phyloP scores from a whole-genome alignment of 2,797 vertebrate species.

The Poecilia velifera region DNA sequence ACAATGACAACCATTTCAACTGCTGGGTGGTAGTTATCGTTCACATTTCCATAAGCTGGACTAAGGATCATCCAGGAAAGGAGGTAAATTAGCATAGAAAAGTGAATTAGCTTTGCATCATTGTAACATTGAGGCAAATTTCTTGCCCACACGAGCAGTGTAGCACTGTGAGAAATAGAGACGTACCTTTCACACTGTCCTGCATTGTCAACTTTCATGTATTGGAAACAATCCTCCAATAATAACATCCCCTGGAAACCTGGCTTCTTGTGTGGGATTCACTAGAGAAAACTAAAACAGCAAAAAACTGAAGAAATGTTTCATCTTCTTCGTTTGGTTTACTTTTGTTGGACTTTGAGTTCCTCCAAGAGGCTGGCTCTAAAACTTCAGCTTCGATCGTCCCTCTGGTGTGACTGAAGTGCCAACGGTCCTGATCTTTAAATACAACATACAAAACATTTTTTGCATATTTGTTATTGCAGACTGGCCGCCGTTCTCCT shows the following conservation, averaged over 20 bases:
- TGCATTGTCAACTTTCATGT: slow-evolving; percentile 23
- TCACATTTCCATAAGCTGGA: not conserved
- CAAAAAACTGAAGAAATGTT: slow-evolving; percentile 1
- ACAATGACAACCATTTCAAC: not conserved
- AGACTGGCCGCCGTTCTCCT: not conserved
- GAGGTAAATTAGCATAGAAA: not conserved
- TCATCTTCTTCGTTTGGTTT: slow-evolving; percentile 7
- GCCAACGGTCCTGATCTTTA: not conserved
- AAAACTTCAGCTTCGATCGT: not conserved
- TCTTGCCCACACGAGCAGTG: too few species aligned
- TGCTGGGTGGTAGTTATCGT: not conserved
- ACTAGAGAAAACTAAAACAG: slow-evolving; percentile 9
- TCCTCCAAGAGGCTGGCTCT: not conserved
- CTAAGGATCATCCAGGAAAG: not conserved
- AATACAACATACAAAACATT: not conserved
- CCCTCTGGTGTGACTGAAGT: not conserved
- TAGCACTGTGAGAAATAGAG: not conserved
- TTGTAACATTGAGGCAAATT: too few species aligned
- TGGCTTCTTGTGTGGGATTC: not conserved
- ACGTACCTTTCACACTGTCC: slow-evolving; percentile 24
- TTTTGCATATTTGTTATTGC: not conserved
- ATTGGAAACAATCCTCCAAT: slow-evolving; percentile 46
- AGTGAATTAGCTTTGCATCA: not conserved
- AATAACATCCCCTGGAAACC: slow-evolving; percentile 34
- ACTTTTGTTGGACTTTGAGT: not conserved